Base-by-base conservation (phyloP, 2,888 invertebrate species). In the Tortrix viridana region DNA sequence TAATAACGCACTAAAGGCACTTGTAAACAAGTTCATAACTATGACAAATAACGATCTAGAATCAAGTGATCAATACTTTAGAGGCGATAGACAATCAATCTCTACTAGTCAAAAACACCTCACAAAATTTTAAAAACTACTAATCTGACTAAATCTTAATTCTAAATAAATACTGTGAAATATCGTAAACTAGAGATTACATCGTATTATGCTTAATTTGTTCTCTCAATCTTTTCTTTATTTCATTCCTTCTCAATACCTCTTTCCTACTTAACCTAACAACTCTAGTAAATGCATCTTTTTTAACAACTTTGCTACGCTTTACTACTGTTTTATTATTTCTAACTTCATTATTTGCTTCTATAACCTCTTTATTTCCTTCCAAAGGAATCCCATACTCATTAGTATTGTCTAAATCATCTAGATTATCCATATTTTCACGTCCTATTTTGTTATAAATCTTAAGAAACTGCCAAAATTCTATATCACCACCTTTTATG, bases 401-500 rank as follows among this genome's bases (percentile, higher is more conserved):
- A 0, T 66, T 69, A n/a, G 79, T 75, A 0, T 69, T 69, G 22
- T 84, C 78, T 37, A 88, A 71, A 73, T 89, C 88, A 3, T 79
- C 62, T 32, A 88, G 87, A 71, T 85, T 83, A 0, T 80, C 79
- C 0, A 88, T 69, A 20, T 86, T 83, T 2, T 89, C 89, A 1
- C 78, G 66, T 0, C 78, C 71, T 80, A 91, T 86, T 68, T 81
- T 85, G 63, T 90, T 90, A 55, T 79, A 90, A 1, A 89, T 88
- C 59, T 89, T 89, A 14, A 89, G 54, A 66, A 91, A 91, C 26
- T 91, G 89, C 85, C 89, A 88, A 48, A 91, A 91, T 20, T 89
- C 88, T 1, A 90, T 79, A 50, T 89, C 85, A 0, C 81, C 80
- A 0, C 90, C 90, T 67, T 83, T 80, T 0, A 90, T 81, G 18